Evolutionary conservation across 2,888 invertebrate genomes (phyloP), one percentile per base, ranked within the genome.

Genomic region (Scelioninae gen. 2): DNA sequence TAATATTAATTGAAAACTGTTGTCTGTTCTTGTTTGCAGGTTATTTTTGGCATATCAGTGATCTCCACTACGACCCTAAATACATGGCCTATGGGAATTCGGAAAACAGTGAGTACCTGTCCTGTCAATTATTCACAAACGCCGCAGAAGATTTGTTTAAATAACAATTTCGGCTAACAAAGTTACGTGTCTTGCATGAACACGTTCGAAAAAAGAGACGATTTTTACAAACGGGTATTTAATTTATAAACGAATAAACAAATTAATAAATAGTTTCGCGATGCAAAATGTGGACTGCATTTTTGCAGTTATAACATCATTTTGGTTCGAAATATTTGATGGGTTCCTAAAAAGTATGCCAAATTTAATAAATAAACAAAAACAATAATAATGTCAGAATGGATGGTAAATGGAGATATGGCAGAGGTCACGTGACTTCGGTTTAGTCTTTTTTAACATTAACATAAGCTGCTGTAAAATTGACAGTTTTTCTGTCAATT

Each of bases 31-130:
- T 93, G 92, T 52, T 68, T 28, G 1, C 92, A 96, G 96, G 96
- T 80, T 94, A 94, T 87, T 96, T 96, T 88, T 96, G 96, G 96
- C 96, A 96, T 87, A 94, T 96, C 83, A 95, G 96, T 77, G 96
- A 96, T 87, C 91, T 96, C 80, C 96, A 96, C 87, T 94, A 94
- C 88, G 96, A 96, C 85, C 92, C 93, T 4, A 91, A 93, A 80
- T 96, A 94, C 86, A 92, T 93, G 78, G 89, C 91, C 60, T 90
- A 91, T 80, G 94, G 93, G 68, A 93, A 93, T 85, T 90, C 92
- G 79, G 90, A 90, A 85, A 90, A 91, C 89, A 92, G 94, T 94
- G 90, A 91, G 92, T 91, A 55, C 25, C 16, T 45, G 5, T 25
- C n/a, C 28, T 22, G 33, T 63, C 52, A 43, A 57, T 67, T 37